Evolutionary conservation across 2,797 vertebrate genomes (phyloP).

Genomic region (Molossus molossus): DNA sequence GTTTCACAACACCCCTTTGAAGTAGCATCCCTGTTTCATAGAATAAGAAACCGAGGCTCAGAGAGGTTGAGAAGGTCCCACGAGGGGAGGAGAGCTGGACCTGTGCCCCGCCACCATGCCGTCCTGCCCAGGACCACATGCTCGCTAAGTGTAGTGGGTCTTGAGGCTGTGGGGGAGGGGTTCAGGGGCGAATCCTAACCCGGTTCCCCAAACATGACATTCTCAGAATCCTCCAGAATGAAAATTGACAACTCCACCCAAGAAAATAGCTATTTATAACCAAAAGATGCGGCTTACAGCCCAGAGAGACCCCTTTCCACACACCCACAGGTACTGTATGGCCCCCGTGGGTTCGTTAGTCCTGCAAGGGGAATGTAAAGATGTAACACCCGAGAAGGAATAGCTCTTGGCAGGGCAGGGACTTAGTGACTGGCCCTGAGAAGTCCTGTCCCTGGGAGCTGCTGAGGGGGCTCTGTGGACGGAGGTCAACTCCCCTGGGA

Average conservation of each 20-base stretch:
- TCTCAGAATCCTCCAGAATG: not conserved
- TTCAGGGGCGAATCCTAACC: too few species aligned
- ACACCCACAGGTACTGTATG: rapidly evolving
- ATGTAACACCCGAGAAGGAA: not conserved
- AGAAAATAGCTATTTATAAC: not conserved
- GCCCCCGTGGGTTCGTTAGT: not conserved
- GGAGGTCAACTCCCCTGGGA: not conserved
- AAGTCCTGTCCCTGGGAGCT: not conserved
- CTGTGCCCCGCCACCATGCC: not conserved
- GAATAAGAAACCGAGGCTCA: not conserved
- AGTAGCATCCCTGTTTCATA: not conserved
- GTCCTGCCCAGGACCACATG: too few species aligned
- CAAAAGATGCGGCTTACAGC: not conserved
- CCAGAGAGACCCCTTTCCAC: not conserved
- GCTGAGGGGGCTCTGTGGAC: not conserved
- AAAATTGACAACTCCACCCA: not conserved
- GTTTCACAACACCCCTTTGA: not conserved
- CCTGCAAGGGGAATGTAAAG: not conserved
- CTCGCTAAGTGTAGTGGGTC: not conserved
- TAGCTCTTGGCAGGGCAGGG: not conserved
- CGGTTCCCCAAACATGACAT: not conserved
- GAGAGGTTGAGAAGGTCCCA: not conserved
- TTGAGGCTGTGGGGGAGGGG: not conserved
- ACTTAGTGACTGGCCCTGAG: not conserved
- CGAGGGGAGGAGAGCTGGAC: not conserved